Evolutionary conservation across 2,888 invertebrate genomes (phyloP), one percentile per base, ranked within the genome.

Genomic region (Drosophila setosimentum): DNA sequence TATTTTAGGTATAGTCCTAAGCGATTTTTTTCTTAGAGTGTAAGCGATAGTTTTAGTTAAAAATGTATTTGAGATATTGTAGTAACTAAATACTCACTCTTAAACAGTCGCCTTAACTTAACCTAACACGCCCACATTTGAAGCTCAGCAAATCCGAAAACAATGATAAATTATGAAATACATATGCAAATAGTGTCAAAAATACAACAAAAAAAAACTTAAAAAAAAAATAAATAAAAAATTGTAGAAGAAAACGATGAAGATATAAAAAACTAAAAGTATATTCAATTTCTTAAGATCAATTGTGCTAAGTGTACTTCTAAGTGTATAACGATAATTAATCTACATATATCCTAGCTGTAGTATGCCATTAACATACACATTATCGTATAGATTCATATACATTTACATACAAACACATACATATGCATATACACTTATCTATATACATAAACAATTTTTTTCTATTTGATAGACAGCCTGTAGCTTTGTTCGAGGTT

Each of bases 251-350:
- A 45, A 45, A 24, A 45, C 24, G 8, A 45, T 45, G 24, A 45
- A 8, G 7, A 45, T 0, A 40, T 24, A 6, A 11, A 35, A n/a
- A 66, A 66, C 32, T n/a, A 57, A 54, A 59, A 42, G 30, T 24
- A 37, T n/a, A 64, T 51, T 55, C 51, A 62, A 45, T 67, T 64
- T 78, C 37, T 66, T 80, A 70, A 72, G 74, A 80, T 85, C 78
- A 82, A 86, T 83, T 83, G 81, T 82, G 83, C 83, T 83, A 83
- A 83, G 89, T 83, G 86, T 88, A 83, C 78, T 83, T 89, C 68
- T 89, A 84, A 84, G 89, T 83, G 70, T 89, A 68, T 87, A 73
- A 83, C 72, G 82, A 61, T 87, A 79, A 76, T 75, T 71, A 60
- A 67, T 67, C 80, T 50, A 68, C 29, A 60, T 55, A 61, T 76